These are phyloP conservation scores for Arenicola marina DNA, from an alignment of 2,888 invertebrate species.

Conservation along the genomic window DNA sequence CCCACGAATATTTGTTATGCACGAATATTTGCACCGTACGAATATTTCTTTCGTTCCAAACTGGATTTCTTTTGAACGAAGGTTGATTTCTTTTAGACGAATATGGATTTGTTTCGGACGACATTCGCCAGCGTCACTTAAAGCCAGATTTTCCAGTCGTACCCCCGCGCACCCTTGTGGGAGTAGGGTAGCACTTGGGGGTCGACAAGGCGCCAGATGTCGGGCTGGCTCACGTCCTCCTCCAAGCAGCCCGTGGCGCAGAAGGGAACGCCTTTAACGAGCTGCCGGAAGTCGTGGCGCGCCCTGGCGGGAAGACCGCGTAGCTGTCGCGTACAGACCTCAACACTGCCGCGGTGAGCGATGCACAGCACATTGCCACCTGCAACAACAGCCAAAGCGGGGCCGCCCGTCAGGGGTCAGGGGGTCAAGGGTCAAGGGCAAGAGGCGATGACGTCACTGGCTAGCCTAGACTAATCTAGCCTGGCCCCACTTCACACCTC, in stretches of 20 bases:
- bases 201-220: slow-evolving; percentile 71
- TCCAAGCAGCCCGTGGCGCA: slow-evolving; percentile 69
- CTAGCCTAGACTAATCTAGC: too few relatives aligned
- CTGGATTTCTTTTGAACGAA: too few relatives aligned
- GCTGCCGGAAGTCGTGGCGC: slow-evolving; percentile 70
- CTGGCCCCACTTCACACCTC: too few relatives aligned
- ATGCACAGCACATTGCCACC: too few relatives aligned
- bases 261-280: slow-evolving; percentile 82
- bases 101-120: background rate
- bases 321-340: slow-evolving; percentile 78
- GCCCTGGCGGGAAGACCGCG: slow-evolving; percentile 70
- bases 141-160: slow-evolving; percentile 27
- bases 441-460: too few relatives aligned
- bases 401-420: too few relatives aligned
- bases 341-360: slow-evolving; percentile 88
- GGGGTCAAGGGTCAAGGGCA: too few relatives aligned
- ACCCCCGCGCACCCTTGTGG: slow-evolving; percentile 8
- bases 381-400: too few relatives aligned
- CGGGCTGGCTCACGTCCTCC: slow-evolving; percentile 34
- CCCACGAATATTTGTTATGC: too few relatives aligned
- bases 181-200: slow-evolving; percentile 78
- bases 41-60: too few relatives aligned
- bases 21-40: too few relatives aligned
- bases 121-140: slow-evolving; percentile 4
- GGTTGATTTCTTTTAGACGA: too few relatives aligned